Conservation (phyloP, 2,797 vertebrate species). For the Hirundo rustica region DNA sequence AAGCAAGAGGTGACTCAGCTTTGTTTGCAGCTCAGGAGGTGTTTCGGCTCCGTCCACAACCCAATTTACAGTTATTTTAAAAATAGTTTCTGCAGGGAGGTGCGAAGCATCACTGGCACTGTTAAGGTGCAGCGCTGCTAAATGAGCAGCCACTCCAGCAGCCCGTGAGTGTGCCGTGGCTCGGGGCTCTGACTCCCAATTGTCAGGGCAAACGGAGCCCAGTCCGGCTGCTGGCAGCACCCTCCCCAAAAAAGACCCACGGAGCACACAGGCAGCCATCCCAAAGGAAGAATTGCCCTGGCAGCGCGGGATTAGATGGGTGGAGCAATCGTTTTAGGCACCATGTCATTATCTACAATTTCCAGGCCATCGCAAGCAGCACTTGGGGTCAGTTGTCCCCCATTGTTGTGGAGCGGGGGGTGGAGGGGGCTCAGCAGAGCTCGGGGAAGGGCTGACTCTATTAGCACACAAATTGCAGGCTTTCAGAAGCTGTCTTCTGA, state of each 20-base stretch:
- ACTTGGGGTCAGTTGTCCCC: conserved; percentile 54
- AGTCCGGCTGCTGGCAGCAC: neutral
- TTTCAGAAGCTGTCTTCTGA: conserved; percentile 60
- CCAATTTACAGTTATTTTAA: neutral
- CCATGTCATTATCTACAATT: conserved; percentile 69
- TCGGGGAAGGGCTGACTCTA: conserved; percentile 50
- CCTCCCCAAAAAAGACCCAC: neutral
- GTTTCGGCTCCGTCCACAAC: neutral
- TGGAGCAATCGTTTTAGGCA: conserved; percentile 45
- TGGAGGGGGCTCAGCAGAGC: conserved; percentile 30
- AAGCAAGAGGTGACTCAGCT: neutral
- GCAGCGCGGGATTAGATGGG: conserved; percentile 28
- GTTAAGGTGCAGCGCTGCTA: neutral
- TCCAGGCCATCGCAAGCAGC: conserved; percentile 62
- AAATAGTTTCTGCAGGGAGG: neutral
- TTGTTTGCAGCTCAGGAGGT: neutral
- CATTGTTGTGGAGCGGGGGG: conserved; percentile 4
- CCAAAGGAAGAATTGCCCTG: neutral
- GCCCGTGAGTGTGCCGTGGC: neutral
- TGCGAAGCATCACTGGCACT: neutral
- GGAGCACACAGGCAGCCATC: neutral
- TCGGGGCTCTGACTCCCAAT: neutral
- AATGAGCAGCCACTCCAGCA: neutral
- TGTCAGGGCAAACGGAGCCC: neutral
- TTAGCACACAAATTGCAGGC: conserved; percentile 70